Evolutionary conservation across 2,888 invertebrate genomes (phyloP).

Genomic region (Cerastis rubricosa): DNA sequence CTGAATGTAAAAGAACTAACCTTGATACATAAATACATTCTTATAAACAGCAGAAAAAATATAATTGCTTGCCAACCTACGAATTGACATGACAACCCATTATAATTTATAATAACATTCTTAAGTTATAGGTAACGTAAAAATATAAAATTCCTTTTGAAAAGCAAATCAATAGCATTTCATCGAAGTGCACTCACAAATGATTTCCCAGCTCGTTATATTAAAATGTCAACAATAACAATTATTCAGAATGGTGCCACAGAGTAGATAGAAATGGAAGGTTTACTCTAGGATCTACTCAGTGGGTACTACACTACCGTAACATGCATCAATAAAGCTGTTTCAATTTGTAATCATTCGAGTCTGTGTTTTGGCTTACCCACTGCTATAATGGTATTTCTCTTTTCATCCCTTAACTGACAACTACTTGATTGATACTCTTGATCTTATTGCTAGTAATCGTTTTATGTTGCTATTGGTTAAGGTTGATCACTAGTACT

Average conservation of each 20-base stretch:
- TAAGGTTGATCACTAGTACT: neutral
- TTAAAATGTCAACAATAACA: slow-evolving; percentile 37
- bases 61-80: slow-evolving; percentile 12
- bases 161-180: slow-evolving; percentile 15
- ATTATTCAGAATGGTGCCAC: slow-evolving; percentile 14
- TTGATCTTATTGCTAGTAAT: neutral
- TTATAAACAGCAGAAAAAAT: slow-evolving; percentile 4
- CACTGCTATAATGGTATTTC: neutral
- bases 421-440: neutral
- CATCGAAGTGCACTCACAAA: slow-evolving; percentile 38
- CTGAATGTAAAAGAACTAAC: slow-evolving; percentile 18
- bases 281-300: neutral
- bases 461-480: neutral
- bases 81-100: neutral
- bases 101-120: neutral
- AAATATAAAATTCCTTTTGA: slow-evolving; percentile 2
- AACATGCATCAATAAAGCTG: neutral
- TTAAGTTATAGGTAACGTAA: neutral
- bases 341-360: neutral
- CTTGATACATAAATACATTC: slow-evolving; percentile 43
- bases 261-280: neutral
- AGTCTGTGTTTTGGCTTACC: too few relatives aligned
- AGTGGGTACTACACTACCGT: neutral
- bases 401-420: neutral
- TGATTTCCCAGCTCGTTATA: slow-evolving; percentile 32